phyloP scores from a whole-genome alignment of 2,797 vertebrate species.

The Loris lydekkerianus region DNA sequence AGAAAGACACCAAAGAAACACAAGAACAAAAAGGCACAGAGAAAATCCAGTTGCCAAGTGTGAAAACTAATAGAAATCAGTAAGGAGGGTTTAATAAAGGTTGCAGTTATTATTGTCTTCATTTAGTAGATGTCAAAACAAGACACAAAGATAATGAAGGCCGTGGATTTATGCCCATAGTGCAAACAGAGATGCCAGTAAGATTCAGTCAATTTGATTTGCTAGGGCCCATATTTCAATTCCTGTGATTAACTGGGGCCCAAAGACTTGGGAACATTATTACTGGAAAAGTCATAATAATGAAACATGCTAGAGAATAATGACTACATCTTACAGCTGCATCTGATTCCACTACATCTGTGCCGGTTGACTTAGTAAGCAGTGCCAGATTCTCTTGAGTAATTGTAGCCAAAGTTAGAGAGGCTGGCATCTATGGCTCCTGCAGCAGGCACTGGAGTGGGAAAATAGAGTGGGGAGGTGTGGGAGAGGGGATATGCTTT shows the following conservation, averaged over 20 bases:
- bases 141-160: conserved; percentile 25
- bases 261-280: conserved; percentile 61
- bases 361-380: background rate
- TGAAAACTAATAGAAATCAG: conserved; percentile 53
- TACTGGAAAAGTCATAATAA: conserved; percentile 62
- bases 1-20: background rate
- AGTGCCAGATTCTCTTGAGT: conserved; percentile 41
- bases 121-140: conserved; percentile 59
- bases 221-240: background rate
- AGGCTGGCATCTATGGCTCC: background rate
- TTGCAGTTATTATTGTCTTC: conserved; percentile 13
- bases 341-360: conserved; percentile 12
- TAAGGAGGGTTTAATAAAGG: conserved; percentile 3
- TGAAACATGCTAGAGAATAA: conserved; percentile 61
- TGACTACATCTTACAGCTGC: conserved; percentile 32
- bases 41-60: background rate
- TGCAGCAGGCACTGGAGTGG: background rate
- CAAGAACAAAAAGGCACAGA: background rate
- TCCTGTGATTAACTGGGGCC: conserved; percentile 15
- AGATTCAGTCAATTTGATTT: conserved; percentile 61
- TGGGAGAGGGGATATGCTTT: background rate
- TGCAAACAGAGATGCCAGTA: background rate
- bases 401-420: conserved; percentile 38
- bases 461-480: background rate
- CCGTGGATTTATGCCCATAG: background rate